Evolutionary conservation across 2,113 vertebrate species (phyloP), one percentile per base, ranked within the genome.

Genomic region (Pelodiscus sinensis): DNA sequence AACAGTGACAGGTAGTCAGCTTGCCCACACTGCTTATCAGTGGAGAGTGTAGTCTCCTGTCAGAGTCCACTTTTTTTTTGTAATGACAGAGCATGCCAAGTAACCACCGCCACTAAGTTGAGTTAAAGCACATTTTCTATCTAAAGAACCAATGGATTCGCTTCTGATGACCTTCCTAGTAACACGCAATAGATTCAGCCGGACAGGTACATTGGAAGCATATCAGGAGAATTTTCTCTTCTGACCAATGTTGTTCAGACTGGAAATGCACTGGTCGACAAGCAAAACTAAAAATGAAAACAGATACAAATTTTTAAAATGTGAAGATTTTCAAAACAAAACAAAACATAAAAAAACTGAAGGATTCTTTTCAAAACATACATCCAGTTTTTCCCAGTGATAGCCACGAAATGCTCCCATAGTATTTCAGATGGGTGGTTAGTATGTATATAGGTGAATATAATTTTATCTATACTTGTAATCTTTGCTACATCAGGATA

Each of bases 381-480:
- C 58, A 27, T 62, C 58, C 25, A 62, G 11, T 62, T 58, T 58
- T 58, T 25, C 4, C 24, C 57, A 58, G 24, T 58, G 29, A 10
- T 29, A 29, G 58, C 25, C 25, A 62, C 27, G 25, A 62, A 62
- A 62, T 29, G 27, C 13, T 62, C 58, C 58, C 24, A 62, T 29
- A 11, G 12, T 62, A 13, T 62, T 62, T 62, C 58, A 62, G 12
- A 62, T 62, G 58, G 12, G 58, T 29, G 12, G 27, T 62, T 62
- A 27, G 6, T 29, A 62, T 0, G 5, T 12, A 12, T 29, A 62
- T 62, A 62, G 25, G 27, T 27, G 27, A 62, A 80, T 44, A 10
- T 11, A 85, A 65, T 21, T 91, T 88, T 86, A n/a, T 86, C 92
- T 94, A 71, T 27, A 77, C 21, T 11, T 51, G 24, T 83, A 19